Conservation (phyloP, 2,797 vertebrate species). For the Melanotaenia pygmaea region DNA sequence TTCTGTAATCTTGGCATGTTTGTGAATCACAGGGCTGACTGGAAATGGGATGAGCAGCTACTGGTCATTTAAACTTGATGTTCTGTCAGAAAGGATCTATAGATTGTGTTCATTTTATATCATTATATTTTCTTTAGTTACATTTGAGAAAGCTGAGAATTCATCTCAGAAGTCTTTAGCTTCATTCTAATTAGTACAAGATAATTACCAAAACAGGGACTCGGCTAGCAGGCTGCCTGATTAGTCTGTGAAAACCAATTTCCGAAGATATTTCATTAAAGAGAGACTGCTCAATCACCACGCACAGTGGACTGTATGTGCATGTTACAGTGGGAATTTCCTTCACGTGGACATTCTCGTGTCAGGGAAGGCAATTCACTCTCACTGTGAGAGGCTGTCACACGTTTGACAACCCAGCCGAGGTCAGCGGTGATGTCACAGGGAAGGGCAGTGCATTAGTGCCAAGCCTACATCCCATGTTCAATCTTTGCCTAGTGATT, state of each 20-base stretch:
- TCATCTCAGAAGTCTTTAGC: conserved; percentile 84
- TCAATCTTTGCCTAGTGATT: conserved; percentile 75
- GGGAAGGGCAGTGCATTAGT: conserved; percentile 62
- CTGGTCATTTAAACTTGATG: conserved; percentile 52
- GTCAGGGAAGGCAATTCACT: conserved; percentile 51
- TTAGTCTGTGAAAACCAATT: conserved; percentile 82
- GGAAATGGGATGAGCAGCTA: conserved; percentile 2
- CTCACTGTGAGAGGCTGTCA: conserved; percentile 53
- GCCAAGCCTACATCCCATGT: conserved; percentile 38
- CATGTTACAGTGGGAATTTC: conserved; percentile 32
- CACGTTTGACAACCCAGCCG: conserved; percentile 53
- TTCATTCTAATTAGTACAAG: conserved; percentile 84
- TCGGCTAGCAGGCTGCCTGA: conserved; percentile 73
- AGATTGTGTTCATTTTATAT: conserved; percentile 65
- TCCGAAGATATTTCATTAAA: conserved; percentile 79
- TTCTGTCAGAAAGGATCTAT: conserved; percentile 54
- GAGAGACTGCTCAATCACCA: conserved; percentile 72
- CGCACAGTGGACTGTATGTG: conserved; percentile 20
- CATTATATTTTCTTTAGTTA: conserved; percentile 82
- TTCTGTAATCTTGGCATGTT: conserved; percentile 30
- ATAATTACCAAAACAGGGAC: conserved; percentile 86
- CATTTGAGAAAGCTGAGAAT: conserved; percentile 82
- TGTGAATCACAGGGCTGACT: conserved; percentile 22
- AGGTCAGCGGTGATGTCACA: conserved; percentile 63
- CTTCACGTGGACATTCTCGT: conserved; percentile 45